phyloP scores from a whole-genome alignment of 2,797 vertebrate species.

The Melanotaenia trifasciata region DNA sequence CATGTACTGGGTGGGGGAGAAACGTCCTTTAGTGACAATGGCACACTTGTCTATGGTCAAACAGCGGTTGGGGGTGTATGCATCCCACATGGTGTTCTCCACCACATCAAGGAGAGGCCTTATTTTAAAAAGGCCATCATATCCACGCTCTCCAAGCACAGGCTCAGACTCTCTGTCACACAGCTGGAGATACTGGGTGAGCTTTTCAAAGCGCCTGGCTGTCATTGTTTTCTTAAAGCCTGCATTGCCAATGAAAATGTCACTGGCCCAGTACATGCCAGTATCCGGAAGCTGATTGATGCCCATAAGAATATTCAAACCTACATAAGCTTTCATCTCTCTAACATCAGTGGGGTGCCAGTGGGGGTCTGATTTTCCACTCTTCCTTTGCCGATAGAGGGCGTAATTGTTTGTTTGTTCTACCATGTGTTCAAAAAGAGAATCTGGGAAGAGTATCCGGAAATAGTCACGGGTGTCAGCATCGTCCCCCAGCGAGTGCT shows the following conservation, averaged over 20 bases:
- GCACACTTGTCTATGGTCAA: slow-evolving; percentile 85
- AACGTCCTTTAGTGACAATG: slow-evolving; percentile 81
- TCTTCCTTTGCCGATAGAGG: slow-evolving; percentile 88
- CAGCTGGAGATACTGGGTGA: slow-evolving; percentile 87
- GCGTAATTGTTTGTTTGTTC: slow-evolving; percentile 92
- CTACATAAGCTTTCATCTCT: slow-evolving; percentile 87
- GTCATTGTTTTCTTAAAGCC: slow-evolving; percentile 90
- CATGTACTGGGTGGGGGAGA: slow-evolving; percentile 85
- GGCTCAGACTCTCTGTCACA: slow-evolving; percentile 85
- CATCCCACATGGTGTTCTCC: slow-evolving; percentile 86
- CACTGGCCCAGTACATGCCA: slow-evolving; percentile 89
- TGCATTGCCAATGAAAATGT: slow-evolving; percentile 88
- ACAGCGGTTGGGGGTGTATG: slow-evolving; percentile 84
- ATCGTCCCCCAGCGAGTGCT: slow-evolving; percentile 87
- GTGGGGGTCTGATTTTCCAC: slow-evolving; percentile 85
- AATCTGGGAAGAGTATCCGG: slow-evolving; percentile 90
- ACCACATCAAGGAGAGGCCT: slow-evolving; percentile 85
- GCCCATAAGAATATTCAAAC: slow-evolving; percentile 88
- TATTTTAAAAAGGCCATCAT: slow-evolving; percentile 87
- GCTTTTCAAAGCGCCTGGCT: slow-evolving; percentile 85
- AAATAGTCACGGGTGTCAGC: slow-evolving; percentile 90
- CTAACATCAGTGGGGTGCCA: slow-evolving; percentile 88
- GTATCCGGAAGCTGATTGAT: slow-evolving; percentile 88
- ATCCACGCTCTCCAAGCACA: slow-evolving; percentile 81
- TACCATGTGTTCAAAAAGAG: slow-evolving; percentile 90